Evolutionary conservation across 2,797 vertebrate genomes (phyloP).

Genomic region (Carduelis carduelis): DNA sequence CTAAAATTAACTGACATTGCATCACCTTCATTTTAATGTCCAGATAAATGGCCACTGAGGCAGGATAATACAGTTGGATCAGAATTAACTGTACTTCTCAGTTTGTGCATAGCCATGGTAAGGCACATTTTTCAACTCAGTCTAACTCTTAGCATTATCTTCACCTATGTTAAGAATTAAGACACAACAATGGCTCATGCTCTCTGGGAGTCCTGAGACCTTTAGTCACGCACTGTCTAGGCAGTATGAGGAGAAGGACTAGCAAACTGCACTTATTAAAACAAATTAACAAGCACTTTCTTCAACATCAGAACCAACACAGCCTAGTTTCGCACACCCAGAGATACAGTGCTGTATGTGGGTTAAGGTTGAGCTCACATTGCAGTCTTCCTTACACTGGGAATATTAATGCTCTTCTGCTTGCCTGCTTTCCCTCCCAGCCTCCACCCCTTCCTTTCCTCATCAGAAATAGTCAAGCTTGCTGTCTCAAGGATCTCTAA

Average conservation of each 20-base stretch:
- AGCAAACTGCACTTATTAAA: not conserved
- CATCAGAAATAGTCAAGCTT: not conserved
- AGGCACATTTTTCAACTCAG: not conserved
- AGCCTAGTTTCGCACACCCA: not conserved
- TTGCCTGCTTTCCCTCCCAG: not conserved
- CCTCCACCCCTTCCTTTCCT: not conserved
- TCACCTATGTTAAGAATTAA: not conserved
- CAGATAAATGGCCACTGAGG: not conserved
- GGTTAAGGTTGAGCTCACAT: not conserved
- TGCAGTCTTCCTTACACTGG: not conserved
- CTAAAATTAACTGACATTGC: not conserved
- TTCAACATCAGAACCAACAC: not conserved
- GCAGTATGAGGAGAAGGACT: not conserved
- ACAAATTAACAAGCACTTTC: not conserved
- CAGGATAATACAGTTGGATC: not conserved
- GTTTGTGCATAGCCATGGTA: fast-evolving
- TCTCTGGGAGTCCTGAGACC: not conserved
- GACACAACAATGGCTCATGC: fast-evolving
- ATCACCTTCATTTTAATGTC: not conserved
- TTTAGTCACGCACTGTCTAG: not conserved
- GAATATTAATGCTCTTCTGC: not conserved
- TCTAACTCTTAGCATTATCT: not conserved
- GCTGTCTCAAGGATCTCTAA: not conserved
- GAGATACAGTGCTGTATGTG: not conserved
- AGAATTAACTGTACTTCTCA: not conserved